Base-by-base conservation (phyloP, 2,888 invertebrate genomes). In the Rhorus exstirpatorius region DNA sequence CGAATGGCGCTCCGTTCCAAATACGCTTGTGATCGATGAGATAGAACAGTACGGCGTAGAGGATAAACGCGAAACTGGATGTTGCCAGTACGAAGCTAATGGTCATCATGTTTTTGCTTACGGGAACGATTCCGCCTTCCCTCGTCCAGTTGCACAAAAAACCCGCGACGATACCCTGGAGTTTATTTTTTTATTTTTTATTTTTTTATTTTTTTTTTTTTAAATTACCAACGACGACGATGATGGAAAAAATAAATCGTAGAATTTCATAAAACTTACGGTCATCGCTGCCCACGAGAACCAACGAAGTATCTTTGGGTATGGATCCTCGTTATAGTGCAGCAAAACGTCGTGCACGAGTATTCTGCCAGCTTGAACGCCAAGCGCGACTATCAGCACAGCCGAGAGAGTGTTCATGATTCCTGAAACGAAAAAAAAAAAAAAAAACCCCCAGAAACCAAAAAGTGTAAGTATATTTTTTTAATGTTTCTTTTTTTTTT, bases 41-140 rank as follows among this genome's bases (percentile, higher is more conserved):
- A 72, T 96, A 93, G 90, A 97, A 97, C 38, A 97, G 93, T 60
- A 95, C 89, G 0, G 95, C 94, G 85, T 96, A 95, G 7, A 97
- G 93, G 71, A 96, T 90, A 90, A 96, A 96, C 0, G 97, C 97
- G 91, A 96, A 94, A 61, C 95, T 94, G 0, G 96, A 94, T 3
- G 96, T 94, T 19, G 95, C 94, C 14, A 97, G 93, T 68, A 96
- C 95, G 93, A 95, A 97, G 0, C 97, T 97, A 4, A 97, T 91
- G 0, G 97, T 97, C 97, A 97, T 97, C 60, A 98, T 94, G 90
- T 97, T 97, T 93, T 98, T 98, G 93, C 97, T 98, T 58, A 98
- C 91, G 0, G 98, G 98, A 71, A 98, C 96, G 1, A 94, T 93
- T 0, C 97, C 97, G 12, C 94, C 95, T 91, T 96, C 95, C 92